Conservation (phyloP, 1,140 invertebrate species). For the Zelostemma sp. region DNA sequence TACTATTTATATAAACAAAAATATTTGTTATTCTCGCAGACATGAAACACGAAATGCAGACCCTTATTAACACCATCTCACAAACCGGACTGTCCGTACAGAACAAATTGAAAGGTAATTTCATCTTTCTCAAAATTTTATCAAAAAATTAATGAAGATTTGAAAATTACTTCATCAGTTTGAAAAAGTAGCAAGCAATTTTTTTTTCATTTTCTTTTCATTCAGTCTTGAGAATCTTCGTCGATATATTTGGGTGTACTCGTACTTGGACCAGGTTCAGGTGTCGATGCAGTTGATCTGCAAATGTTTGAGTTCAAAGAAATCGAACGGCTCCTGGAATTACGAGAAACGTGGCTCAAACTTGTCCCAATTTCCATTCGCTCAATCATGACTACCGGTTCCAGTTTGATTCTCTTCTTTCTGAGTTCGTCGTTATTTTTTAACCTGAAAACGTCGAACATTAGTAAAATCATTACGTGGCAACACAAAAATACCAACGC, state of each 20-base stretch:
- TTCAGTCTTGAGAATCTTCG: too few relatives aligned
- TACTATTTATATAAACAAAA: constrained; percentile 8
- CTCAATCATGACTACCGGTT: too few relatives aligned
- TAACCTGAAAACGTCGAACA: too few relatives aligned
- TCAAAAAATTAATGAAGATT: background rate
- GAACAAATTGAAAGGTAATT: constrained; percentile 61
- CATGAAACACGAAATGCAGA: constrained; percentile 72
- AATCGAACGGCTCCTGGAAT: too few relatives aligned
- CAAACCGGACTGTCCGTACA: constrained; percentile 59
- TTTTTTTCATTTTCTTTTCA: too few relatives aligned
- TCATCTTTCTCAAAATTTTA: constrained; percentile 8
- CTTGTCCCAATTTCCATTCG: too few relatives aligned
- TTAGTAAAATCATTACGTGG: too few relatives aligned
- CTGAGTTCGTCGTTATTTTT: too few relatives aligned
- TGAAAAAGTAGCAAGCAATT: too few relatives aligned
- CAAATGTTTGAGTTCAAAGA: too few relatives aligned
- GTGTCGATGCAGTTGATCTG: constrained; percentile 13
- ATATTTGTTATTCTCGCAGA: constrained; percentile 60
- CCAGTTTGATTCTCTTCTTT: too few relatives aligned
- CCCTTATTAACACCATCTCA: constrained; percentile 59
- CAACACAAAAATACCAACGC: background rate
- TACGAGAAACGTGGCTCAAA: too few relatives aligned
- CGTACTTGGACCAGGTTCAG: constrained; percentile 30
- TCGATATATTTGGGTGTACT: constrained; percentile 30
- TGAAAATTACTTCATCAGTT: background rate